Percentiles rank a stretch among this genome's conserved stretches.
These are phyloP conservation scores for Mnemiopsis leidyi DNA, from an alignment of 37 sponge, comb jelly and placozoan species.

Conservation along the genomic window DNA sequence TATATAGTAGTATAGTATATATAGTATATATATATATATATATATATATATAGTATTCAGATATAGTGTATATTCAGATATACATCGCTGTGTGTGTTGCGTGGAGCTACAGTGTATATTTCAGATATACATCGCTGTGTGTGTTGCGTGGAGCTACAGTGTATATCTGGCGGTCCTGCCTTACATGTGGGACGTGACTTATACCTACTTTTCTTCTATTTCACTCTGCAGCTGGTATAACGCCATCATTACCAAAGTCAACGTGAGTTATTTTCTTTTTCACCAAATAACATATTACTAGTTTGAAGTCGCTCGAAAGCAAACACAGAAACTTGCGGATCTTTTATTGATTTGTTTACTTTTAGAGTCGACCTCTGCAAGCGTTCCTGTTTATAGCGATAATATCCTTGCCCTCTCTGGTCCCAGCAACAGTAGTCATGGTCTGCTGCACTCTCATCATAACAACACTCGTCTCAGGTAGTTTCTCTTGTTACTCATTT, in stretches of 20 bases:
- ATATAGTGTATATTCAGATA: no score
- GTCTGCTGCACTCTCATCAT: slow-evolving; percentile 40
- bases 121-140: slow-evolving; percentile 25
- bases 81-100: slow-evolving; percentile 3
- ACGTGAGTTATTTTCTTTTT: neutral
- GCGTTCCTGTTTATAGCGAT: slow-evolving; percentile 52
- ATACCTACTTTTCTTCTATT: neutral
- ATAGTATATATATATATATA: no score
- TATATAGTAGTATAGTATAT: no score
- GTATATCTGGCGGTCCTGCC: slow-evolving; percentile 19
- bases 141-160: neutral
- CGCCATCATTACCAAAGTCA: slow-evolving; percentile 33
- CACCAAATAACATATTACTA: neutral
- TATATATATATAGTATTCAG: no score
- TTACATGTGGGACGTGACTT: slow-evolving; percentile 33
- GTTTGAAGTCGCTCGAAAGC: no score
- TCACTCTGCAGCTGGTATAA: slow-evolving; percentile 43
- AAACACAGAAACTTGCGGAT: no score
- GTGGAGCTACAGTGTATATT: slow-evolving; percentile 14
- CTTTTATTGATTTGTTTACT: no score
- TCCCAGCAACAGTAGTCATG: slow-evolving; percentile 27
- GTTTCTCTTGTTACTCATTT: no score
- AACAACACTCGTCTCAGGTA: slow-evolving; percentile 10
- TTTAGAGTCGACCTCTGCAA: neutral
- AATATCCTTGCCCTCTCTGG: slow-evolving; percentile 20